Conservation (phyloP, 2,113 vertebrate genomes). For the Xyrauchen texanus region DNA sequence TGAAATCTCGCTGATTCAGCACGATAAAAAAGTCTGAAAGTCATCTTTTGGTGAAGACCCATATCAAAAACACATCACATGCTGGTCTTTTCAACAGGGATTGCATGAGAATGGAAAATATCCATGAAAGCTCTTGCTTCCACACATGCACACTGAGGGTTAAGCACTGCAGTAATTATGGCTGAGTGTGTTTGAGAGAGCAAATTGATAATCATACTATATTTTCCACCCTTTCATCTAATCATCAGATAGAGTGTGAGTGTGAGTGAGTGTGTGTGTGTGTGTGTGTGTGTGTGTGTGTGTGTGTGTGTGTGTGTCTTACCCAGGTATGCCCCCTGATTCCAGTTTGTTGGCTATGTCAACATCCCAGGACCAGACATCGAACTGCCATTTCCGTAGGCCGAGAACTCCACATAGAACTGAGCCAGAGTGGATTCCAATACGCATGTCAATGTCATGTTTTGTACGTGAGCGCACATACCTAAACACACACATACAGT, state of each 20-base stretch:
- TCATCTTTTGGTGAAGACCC: too few relatives aligned
- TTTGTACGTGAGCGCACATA: constrained; percentile 93
- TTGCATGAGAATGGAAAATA: too few relatives aligned
- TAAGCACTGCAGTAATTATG: neutral
- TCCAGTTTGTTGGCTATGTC: constrained; percentile 98
- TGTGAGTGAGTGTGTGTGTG: neutral
- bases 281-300: neutral
- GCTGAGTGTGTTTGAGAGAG: neutral
- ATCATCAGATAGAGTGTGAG: too few relatives aligned
- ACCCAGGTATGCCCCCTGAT: constrained; percentile 97
- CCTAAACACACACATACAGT: constrained; percentile 65
- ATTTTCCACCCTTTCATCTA: neutral
- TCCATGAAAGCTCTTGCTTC: neutral
- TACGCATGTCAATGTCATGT: constrained; percentile 97
- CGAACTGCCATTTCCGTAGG: constrained; percentile 98
- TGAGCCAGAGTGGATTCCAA: constrained; percentile 94
- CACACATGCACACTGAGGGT: neutral
- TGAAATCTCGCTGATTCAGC: too few relatives aligned
- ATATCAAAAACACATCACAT: too few relatives aligned
- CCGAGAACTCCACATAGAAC: constrained; percentile 95
- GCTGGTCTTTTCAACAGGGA: too few relatives aligned
- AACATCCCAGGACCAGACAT: constrained; percentile 99
- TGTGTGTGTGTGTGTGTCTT: constrained; percentile 60
- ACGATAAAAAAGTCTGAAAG: too few relatives aligned
- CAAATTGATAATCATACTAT: constrained; percentile 9